These are phyloP conservation scores for Luidia sarsii DNA, from an alignment of 53 echinoderm and acorn worm species.

Conservation along the genomic window DNA sequence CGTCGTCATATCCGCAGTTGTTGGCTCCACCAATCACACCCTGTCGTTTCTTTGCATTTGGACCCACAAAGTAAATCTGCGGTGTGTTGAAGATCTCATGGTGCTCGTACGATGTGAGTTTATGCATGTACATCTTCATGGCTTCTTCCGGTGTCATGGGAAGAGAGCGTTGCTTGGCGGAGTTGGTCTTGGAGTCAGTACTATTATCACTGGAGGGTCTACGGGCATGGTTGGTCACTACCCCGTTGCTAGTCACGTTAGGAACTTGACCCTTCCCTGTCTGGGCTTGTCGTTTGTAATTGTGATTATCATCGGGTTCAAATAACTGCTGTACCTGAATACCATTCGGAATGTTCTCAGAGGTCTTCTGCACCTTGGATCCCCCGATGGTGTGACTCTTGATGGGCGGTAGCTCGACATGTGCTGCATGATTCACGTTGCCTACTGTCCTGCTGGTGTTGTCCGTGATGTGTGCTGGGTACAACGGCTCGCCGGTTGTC, in stretches of 20 bases:
- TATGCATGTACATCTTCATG: slow-evolving; percentile 99
- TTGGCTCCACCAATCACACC: slow-evolving; percentile 97
- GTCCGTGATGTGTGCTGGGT: slow-evolving; percentile 82
- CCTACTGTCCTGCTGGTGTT: slow-evolving; percentile 70
- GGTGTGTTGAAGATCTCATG: slow-evolving; percentile 96
- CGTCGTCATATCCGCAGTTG: slow-evolving; percentile 99
- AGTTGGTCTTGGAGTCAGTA: slow-evolving; percentile 82
- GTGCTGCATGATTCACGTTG: slow-evolving; percentile 78
- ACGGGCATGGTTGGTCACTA: slow-evolving; percentile 65
- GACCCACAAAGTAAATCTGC: slow-evolving; percentile 96
- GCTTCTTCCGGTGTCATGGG: slow-evolving; percentile 96
- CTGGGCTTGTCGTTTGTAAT: slow-evolving; percentile 79
- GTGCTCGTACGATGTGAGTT: slow-evolving; percentile 97
- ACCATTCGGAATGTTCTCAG: slow-evolving; percentile 82
- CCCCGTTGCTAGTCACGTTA: slow-evolving; percentile 85
- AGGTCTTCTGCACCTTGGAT: slow-evolving; percentile 72
- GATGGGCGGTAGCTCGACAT: slow-evolving; percentile 96
- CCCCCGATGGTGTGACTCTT: slow-evolving; percentile 89
- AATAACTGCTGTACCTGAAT: slow-evolving; percentile 95
- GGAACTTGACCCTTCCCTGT: slow-evolving; percentile 55
- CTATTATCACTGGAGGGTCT: slow-evolving; percentile 89
- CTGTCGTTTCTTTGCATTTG: slow-evolving; percentile 98
- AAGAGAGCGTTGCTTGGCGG: slow-evolving; percentile 77
- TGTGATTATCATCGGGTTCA: slow-evolving; percentile 98
- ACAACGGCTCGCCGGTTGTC: slow-evolving; percentile 81